Evolutionary conservation across 2,888 invertebrate genomes (phyloP).

Genomic region (Drosophila nigricruria): DNA sequence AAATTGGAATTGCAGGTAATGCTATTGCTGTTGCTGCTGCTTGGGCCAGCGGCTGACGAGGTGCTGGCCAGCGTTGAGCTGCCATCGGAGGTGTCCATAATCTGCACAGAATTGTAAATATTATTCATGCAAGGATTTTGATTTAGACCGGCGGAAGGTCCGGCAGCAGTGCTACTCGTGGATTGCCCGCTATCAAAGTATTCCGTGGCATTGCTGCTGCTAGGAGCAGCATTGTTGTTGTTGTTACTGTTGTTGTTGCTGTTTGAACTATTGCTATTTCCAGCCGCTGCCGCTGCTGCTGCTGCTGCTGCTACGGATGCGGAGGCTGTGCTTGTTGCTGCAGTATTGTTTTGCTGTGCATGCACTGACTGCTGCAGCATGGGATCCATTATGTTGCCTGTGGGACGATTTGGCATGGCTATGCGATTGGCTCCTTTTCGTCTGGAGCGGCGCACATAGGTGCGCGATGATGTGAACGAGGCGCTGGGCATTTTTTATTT

Average conservation of each 20-base stretch:
- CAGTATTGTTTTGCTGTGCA: conserved; percentile 64
- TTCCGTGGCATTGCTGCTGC: conserved; percentile 54
- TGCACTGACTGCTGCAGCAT: conserved; percentile 88
- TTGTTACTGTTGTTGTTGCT: conserved; percentile 1
- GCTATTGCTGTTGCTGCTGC: conserved; percentile 44
- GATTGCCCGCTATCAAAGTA: conserved; percentile 72
- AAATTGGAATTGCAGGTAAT: conserved; percentile 49
- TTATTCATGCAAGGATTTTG: conserved; percentile 49
- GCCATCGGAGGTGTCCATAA: conserved; percentile 73
- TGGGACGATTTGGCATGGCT: conserved; percentile 85
- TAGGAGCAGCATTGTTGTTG: conserved; percentile 36
- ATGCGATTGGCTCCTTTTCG: conserved; percentile 95
- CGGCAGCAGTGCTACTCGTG: conserved; percentile 44
- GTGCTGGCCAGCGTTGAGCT: conserved; percentile 47
- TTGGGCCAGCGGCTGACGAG: conserved; percentile 48
- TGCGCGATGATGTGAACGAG: conserved; percentile 96
- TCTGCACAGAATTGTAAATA: conserved; percentile 59
- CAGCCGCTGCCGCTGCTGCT: conserved; percentile 20
- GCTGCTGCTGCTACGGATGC: conserved; percentile 31
- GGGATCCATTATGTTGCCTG: conserved; percentile 88
- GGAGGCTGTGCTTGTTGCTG: conserved; percentile 40
- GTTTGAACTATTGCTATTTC: conserved; percentile 15
- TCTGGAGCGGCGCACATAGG: conserved; percentile 95
- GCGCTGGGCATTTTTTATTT: conserved; percentile 92
- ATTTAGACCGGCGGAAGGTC: conserved; percentile 25